A percentile compares a stretch with the other conserved stretches of the same genome.
These are phyloP conservation scores for Tachina grossa DNA, from an alignment of 2,888 invertebrate genomes.

Conservation along the genomic window DNA sequence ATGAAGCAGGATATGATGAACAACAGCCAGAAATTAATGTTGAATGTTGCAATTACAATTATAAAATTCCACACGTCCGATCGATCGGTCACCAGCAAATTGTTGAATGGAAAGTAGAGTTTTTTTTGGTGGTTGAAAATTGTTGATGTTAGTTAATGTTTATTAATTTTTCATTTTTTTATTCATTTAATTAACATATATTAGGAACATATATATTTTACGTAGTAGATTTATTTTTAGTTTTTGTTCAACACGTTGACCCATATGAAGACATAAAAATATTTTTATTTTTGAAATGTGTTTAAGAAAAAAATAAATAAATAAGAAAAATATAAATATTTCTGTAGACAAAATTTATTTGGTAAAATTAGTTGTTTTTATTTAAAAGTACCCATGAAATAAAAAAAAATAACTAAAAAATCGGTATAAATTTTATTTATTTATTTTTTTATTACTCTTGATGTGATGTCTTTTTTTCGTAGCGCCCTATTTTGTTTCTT, in stretches of 20 bases:
- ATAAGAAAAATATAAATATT: constrained; percentile 44
- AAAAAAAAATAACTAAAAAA: constrained; percentile 26
- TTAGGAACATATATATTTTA: not conserved
- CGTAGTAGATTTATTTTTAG: constrained; percentile 1
- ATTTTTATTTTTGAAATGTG: constrained; percentile 30
- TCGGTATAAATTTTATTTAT: not conserved
- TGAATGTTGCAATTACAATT: constrained; percentile 33
- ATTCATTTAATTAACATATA: constrained; percentile 12
- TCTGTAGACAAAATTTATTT: constrained; percentile 37
- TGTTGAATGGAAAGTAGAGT: constrained; percentile 72
- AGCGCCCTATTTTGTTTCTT: not conserved
- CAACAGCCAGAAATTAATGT: constrained; percentile 47
- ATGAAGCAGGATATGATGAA: constrained; percentile 11
- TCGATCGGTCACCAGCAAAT: constrained; percentile 25
- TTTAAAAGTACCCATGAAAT: constrained; percentile 30
- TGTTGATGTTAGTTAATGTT: constrained; percentile 28
- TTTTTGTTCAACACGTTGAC: constrained; percentile 15
- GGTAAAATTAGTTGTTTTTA: constrained; percentile 1
- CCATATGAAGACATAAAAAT: constrained; percentile 42
- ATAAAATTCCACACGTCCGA: constrained; percentile 13
- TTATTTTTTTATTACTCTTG: not conserved
- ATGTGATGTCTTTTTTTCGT: not conserved
- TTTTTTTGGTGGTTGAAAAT: constrained; percentile 54
- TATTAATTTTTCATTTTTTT: not conserved
- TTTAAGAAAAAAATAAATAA: constrained; percentile 11